phyloP scores from a whole-genome alignment of 2,888 invertebrate genomes.

The Halictus ligatus region DNA sequence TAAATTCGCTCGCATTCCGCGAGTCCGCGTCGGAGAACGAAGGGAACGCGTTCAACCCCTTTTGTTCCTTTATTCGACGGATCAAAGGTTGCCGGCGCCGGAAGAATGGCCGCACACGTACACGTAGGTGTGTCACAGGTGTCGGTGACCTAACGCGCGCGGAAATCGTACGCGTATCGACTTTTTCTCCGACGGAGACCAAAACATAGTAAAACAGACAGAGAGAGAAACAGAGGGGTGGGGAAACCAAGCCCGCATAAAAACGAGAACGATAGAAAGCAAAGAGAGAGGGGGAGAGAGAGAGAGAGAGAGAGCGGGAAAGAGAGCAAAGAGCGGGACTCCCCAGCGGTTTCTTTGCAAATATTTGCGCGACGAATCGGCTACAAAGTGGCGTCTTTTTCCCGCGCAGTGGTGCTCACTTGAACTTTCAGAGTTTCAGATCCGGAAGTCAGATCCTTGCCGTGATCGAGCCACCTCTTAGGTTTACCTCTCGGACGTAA shows the following conservation, averaged over 20 bases:
- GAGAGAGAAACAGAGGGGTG: neutral
- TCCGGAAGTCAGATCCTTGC: neutral
- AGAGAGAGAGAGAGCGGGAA: neutral
- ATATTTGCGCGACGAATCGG: conserved; percentile 34
- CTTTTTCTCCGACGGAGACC: neutral
- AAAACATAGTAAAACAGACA: neutral
- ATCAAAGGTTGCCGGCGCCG: neutral
- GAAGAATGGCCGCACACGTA: neutral
- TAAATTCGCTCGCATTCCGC: neutral
- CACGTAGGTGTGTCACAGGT: neutral
- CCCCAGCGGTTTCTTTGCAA: conserved; percentile 10
- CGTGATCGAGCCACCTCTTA: no score
- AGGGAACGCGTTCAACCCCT: neutral
- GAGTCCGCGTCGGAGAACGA: neutral
- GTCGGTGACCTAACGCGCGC: neutral
- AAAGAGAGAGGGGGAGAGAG: neutral
- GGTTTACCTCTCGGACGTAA: no score
- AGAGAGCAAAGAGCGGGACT: neutral
- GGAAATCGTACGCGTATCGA: conserved; percentile 13
- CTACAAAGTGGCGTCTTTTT: conserved; percentile 41
- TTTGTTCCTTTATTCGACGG: conserved; percentile 9
- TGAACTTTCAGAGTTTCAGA: neutral
- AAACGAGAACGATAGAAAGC: neutral
- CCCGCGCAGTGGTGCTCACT: conserved; percentile 11
- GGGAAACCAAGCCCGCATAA: neutral